These are phyloP conservation scores for Augochlora pura DNA, from an alignment of 1,140 invertebrate species.

Conservation along the genomic window DNA sequence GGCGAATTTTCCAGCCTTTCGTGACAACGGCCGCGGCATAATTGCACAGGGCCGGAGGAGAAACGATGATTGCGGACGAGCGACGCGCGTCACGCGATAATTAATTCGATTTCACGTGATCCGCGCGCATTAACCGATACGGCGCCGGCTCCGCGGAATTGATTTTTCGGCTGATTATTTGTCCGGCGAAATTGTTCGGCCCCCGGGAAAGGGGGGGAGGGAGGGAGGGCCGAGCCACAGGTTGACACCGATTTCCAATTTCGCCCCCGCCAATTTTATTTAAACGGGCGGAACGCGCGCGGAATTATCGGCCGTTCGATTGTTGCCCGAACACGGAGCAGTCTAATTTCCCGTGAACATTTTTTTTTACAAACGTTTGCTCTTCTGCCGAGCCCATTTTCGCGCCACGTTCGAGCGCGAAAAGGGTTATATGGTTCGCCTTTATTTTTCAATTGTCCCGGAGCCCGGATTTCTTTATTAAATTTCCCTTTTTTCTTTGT, in stretches of 20 bases:
- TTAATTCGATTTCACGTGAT: slow-evolving; percentile 32
- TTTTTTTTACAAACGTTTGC: too few species aligned
- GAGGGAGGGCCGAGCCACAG: slow-evolving; percentile 1
- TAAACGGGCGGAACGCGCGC: not conserved
- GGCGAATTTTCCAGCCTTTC: slow-evolving; percentile 1
- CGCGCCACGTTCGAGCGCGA: too few species aligned
- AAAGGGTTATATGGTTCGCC: too few species aligned
- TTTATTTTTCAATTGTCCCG: too few species aligned
- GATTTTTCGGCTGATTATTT: slow-evolving; percentile 35
- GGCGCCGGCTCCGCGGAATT: not conserved
- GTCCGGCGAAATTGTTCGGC: not conserved
- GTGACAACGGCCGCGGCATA: not conserved
- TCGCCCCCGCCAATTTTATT: not conserved
- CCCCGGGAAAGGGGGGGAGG: not conserved
- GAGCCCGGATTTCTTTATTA: too few species aligned
- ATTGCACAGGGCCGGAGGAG: slow-evolving; percentile 8
- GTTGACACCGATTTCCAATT: slow-evolving; percentile 15
- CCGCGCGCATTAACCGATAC: not conserved
- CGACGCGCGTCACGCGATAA: not conserved
- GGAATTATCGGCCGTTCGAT: too few species aligned
- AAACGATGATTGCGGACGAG: not conserved
- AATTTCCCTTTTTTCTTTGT: too few species aligned
- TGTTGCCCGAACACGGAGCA: too few species aligned
- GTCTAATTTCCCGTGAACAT: too few species aligned
- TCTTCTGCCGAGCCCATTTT: too few species aligned